phyloP scores from a whole-genome alignment of 2,888 invertebrate species.

The Scaptomyza flava region DNA sequence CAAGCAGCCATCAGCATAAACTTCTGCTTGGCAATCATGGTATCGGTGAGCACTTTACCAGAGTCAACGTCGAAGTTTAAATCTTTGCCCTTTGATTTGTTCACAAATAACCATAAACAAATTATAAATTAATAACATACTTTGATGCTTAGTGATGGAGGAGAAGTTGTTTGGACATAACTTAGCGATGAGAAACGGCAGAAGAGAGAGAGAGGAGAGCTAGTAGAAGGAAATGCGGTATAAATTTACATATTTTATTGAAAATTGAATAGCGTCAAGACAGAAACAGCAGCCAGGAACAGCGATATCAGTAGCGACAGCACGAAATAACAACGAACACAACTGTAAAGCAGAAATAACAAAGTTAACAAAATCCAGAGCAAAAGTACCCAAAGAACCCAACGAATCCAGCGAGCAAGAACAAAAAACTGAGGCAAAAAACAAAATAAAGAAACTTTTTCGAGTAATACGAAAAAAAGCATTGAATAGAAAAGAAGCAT shows the following conservation, averaged over 20 bases:
- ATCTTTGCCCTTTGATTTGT: conserved; percentile 79
- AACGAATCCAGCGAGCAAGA: conserved; percentile 38
- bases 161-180: conserved; percentile 50
- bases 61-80: conserved; percentile 61
- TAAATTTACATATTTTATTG: conserved; percentile 79
- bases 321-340: conserved; percentile 13
- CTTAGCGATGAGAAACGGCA: conserved; percentile 70
- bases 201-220: conserved; percentile 7
- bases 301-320: conserved; percentile 6
- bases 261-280: conserved; percentile 73
- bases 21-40: conserved; percentile 12
- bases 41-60: conserved; percentile 19
- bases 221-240: conserved; percentile 71
- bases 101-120: conserved; percentile 78
- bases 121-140: conserved; percentile 78
- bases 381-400: conserved; percentile 51
- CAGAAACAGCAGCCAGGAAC: conserved; percentile 24
- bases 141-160: conserved; percentile 58
- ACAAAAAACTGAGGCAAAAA: conserved; percentile 23
- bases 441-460: conserved; percentile 57
- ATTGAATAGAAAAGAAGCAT: conserved; percentile 59
- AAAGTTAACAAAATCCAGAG: conserved; percentile 79
- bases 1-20: conserved; percentile 31
- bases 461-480: conserved; percentile 58
- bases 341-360: conserved; percentile 63